Evolutionary conservation across 2,888 invertebrate species (phyloP).

Genomic region (Criorhina ranunculi): DNA sequence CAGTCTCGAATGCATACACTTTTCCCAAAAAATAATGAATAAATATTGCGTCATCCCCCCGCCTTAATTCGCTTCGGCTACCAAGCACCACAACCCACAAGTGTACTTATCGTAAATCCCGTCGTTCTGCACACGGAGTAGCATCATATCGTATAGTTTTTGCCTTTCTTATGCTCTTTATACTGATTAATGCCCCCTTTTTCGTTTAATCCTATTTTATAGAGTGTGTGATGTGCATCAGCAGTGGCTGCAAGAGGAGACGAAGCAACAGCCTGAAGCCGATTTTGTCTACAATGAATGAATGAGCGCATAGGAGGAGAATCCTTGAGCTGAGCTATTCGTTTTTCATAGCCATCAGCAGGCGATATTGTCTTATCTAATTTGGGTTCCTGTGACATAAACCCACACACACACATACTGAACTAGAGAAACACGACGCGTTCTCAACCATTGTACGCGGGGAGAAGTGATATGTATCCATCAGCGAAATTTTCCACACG

Average conservation of each 20-base stretch:
- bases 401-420: conserved; percentile 9
- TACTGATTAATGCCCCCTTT: conserved; percentile 71
- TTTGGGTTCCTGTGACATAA: conserved; percentile 50
- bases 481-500: conserved; percentile 83
- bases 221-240: conserved; percentile 73
- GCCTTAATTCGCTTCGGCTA: not conserved
- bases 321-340: conserved; percentile 55
- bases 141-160: conserved; percentile 54
- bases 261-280: conserved; percentile 64
- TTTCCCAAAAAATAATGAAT: conserved; percentile 71
- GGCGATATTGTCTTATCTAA: conserved; percentile 63
- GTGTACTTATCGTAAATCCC: conserved; percentile 74
- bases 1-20: conserved; percentile 50
- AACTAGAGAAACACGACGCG: conserved; percentile 35
- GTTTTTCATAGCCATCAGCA: conserved; percentile 61
- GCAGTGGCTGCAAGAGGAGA: conserved; percentile 38
- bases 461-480: conserved; percentile 80
- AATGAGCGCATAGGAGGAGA: conserved; percentile 51
- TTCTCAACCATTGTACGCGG: conserved; percentile 67
- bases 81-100: conserved; percentile 52
- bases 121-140: conserved; percentile 55
- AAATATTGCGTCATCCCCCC: conserved; percentile 65
- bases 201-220: conserved; percentile 72
- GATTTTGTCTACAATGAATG: conserved; percentile 53
- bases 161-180: conserved; percentile 50